These are phyloP conservation scores for Mobula hypostoma DNA, from an alignment of 2,113 vertebrate genomes.

Conservation along the genomic window DNA sequence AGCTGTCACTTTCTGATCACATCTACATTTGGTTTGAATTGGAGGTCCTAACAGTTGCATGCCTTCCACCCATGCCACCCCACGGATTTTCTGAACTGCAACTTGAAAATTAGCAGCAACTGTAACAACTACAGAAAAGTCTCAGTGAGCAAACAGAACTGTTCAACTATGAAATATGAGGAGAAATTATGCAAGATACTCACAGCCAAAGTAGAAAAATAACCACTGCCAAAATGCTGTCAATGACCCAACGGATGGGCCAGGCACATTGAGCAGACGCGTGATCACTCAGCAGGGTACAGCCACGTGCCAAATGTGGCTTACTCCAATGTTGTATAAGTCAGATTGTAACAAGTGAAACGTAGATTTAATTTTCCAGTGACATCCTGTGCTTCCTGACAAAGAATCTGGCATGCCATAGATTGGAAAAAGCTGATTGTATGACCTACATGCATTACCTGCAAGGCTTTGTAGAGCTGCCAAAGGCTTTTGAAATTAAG, in stretches of 20 bases:
- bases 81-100: neutral
- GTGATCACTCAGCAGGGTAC: neutral
- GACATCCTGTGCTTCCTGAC: neutral
- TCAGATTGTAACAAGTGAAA: neutral
- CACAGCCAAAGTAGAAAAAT: neutral
- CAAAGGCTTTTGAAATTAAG: neutral
- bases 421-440: neutral
- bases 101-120: neutral
- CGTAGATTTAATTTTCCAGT: neutral
- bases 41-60: neutral
- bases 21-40: neutral
- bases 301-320: neutral
- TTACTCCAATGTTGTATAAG: neutral
- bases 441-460: neutral
- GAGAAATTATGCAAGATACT: neutral
- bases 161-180: neutral
- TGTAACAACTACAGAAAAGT: neutral
- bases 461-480: neutral
- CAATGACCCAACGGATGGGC: neutral
- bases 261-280: neutral
- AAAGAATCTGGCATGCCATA: neutral
- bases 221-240: neutral
- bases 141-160: neutral
- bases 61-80: neutral
- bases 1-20: neutral